phyloP scores from a whole-genome alignment of 2,888 invertebrate species.

The Dione vanillae region DNA sequence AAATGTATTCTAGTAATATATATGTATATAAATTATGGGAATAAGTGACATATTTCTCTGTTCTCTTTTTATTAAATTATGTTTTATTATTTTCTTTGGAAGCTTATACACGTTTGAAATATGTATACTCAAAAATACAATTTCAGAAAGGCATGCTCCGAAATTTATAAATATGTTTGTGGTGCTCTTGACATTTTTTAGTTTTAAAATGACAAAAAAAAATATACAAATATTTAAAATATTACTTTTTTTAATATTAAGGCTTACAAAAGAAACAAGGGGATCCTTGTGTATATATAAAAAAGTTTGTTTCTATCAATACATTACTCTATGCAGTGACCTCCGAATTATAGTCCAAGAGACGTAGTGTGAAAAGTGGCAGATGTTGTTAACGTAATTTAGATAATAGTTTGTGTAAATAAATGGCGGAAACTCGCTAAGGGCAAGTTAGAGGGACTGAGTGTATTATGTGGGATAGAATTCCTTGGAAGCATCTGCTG shows the following conservation, averaged over 20 bases:
- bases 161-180: too few relatives aligned
- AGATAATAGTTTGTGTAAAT: slow-evolving; percentile 82
- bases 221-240: too few relatives aligned
- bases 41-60: not conserved
- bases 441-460: slow-evolving; percentile 60
- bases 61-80: not conserved
- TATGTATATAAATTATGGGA: not conserved
- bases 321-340: slow-evolving; percentile 53
- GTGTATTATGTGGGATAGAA: slow-evolving; percentile 61
- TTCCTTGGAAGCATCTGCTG: slow-evolving; percentile 66
- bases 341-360: slow-evolving; percentile 59
- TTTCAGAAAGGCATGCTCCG: too few relatives aligned
- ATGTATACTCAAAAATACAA: too few relatives aligned
- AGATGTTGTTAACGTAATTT: slow-evolving; percentile 81
- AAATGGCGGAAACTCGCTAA: slow-evolving; percentile 79
- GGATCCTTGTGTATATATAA: too few relatives aligned
- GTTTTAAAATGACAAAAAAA: too few relatives aligned
- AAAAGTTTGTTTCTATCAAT: not conserved
- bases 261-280: too few relatives aligned
- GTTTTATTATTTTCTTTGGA: too few relatives aligned
- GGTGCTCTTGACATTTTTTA: too few relatives aligned
- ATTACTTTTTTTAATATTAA: too few relatives aligned
- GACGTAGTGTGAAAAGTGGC: slow-evolving; percentile 71
- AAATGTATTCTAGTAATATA: not conserved
- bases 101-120: too few relatives aligned